Percentiles rank a stretch among this genome's conserved stretches.
Evolutionary conservation across 2,797 vertebrate genomes (phyloP).

Genomic region (Betta splendens): DNA sequence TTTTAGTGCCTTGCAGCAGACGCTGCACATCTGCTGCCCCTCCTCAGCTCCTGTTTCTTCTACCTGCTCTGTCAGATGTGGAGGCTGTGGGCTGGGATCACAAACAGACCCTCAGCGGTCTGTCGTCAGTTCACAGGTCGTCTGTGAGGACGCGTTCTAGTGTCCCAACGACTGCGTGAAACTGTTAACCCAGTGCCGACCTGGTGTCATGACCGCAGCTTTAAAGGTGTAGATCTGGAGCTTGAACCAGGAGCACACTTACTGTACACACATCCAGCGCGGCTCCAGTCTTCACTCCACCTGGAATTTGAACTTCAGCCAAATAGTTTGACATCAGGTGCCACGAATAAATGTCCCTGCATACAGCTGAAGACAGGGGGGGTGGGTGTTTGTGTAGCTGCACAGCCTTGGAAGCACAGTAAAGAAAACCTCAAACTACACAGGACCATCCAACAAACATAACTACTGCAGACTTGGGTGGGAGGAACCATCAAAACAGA

Average conservation of each 20-base stretch:
- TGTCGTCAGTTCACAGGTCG: constrained; percentile 3
- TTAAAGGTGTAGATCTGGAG: constrained; percentile 7
- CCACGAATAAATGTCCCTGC: constrained; percentile 16
- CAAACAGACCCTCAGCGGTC: no score
- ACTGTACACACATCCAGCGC: no score
- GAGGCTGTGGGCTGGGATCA: no score
- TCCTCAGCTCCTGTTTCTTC: constrained; percentile 11
- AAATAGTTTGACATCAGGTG: constrained; percentile 6
- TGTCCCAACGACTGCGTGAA: no score
- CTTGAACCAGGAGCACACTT: no score
- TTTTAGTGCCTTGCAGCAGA: constrained; percentile 25
- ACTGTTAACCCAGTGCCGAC: not conserved
- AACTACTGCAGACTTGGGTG: not conserved
- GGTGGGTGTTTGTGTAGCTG: constrained; percentile 11
- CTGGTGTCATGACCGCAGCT: not conserved
- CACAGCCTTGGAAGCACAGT: not conserved
- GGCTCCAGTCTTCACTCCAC: constrained; percentile 4
- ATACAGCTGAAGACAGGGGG: not conserved
- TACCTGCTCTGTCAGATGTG: constrained; percentile 25
- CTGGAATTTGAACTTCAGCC: constrained; percentile 22
- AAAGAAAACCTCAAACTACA: not conserved
- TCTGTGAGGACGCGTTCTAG: not conserved
- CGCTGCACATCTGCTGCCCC: constrained; percentile 50
- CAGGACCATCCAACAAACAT: not conserved
- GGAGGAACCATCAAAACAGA: not conserved